Evolutionary conservation across 2,113 vertebrate genomes (phyloP).

Genomic region (Zosterops lateralis): DNA sequence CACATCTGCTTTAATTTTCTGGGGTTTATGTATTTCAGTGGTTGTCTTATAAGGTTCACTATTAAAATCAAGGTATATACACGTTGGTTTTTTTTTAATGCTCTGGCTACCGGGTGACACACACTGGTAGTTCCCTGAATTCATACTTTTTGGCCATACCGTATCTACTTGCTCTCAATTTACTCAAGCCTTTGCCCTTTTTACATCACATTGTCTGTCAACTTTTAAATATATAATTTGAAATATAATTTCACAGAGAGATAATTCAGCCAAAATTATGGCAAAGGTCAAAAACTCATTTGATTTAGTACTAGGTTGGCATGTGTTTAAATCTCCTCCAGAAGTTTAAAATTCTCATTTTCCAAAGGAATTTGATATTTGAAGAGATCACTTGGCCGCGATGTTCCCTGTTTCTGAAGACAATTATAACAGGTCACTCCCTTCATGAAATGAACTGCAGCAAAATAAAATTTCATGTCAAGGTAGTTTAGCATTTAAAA

Average conservation of each 20-base stretch:
- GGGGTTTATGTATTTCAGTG: not conserved
- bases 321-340: not conserved
- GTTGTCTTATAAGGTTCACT: not conserved
- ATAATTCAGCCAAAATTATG: not conserved
- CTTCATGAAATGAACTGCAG: not conserved
- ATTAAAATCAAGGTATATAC: not conserved
- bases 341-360: not conserved
- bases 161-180: rapidly evolving
- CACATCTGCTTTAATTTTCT: not conserved
- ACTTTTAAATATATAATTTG: not conserved
- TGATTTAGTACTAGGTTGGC: not conserved
- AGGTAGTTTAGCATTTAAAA: not conserved
- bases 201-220: not conserved
- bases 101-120: not conserved
- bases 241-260: not conserved
- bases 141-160: not conserved
- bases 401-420: not conserved
- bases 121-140: not conserved
- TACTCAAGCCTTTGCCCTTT: not conserved
- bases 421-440: not conserved
- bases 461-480: not conserved
- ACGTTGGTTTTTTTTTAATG: rapidly evolving
- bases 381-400: not conserved
- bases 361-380: not conserved
- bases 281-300: not conserved